Evolutionary conservation across 1,140 invertebrate genomes (phyloP).

Genomic region (Drosophila subpulchrella): DNA sequence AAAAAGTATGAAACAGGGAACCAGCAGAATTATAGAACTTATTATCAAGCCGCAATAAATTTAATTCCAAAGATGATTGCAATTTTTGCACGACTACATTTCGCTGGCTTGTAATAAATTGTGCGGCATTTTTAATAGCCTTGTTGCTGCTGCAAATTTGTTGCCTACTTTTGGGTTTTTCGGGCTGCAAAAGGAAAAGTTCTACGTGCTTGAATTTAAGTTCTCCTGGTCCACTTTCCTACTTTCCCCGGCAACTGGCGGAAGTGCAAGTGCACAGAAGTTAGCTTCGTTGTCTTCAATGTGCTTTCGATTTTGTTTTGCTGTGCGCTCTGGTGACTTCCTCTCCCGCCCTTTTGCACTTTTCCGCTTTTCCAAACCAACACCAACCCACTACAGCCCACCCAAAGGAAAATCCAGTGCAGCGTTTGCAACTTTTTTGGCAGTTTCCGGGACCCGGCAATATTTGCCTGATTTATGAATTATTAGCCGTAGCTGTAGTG

Average conservation of each 20-base stretch:
- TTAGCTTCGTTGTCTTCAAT: slow-evolving; percentile 73
- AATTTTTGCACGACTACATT: slow-evolving; percentile 39
- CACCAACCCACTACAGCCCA: too few species aligned
- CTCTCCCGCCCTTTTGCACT: slow-evolving; percentile 10
- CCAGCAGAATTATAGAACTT: too few species aligned
- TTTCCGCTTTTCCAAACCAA: slow-evolving; percentile 1
- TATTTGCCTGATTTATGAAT: slow-evolving; percentile 71
- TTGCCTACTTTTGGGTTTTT: slow-evolving; percentile 43
- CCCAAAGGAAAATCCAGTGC: slow-evolving; percentile 17
- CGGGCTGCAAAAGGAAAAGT: slow-evolving; percentile 33
- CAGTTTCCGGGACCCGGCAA: slow-evolving; percentile 50
- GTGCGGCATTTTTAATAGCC: slow-evolving; percentile 76
- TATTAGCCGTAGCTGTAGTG: slow-evolving; percentile 45
- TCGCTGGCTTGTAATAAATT: slow-evolving; percentile 66
- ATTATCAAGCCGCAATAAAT: slow-evolving; percentile 2
- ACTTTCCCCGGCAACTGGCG: slow-evolving; percentile 18
- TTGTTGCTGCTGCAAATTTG: slow-evolving; percentile 37
- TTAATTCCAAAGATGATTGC: slow-evolving; percentile 54
- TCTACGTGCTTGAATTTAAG: slow-evolving; percentile 77
- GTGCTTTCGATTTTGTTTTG: slow-evolving; percentile 80
- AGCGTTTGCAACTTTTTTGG: slow-evolving; percentile 58
- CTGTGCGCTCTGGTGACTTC: slow-evolving; percentile 43
- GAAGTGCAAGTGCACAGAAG: slow-evolving; percentile 59
- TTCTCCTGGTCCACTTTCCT: slow-evolving; percentile 34
- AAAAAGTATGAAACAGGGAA: neutral